These are phyloP conservation scores for Strix uralensis DNA, from an alignment of 2,113 vertebrate species.

Conservation along the genomic window DNA sequence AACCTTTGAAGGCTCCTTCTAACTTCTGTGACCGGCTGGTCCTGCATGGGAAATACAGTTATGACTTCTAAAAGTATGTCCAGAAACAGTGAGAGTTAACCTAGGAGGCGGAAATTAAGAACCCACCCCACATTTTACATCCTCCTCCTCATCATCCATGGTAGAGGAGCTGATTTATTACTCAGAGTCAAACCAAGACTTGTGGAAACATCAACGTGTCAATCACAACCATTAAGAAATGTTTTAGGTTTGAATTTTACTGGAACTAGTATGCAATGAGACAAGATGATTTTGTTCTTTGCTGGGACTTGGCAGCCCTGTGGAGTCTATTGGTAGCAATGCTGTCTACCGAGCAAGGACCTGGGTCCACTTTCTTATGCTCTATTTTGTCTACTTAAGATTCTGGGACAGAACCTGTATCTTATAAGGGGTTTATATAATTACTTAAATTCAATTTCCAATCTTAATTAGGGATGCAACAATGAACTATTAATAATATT, in stretches of 20 bases:
- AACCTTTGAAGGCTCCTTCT: background rate
- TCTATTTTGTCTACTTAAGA: background rate
- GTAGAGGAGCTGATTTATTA: background rate
- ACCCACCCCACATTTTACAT: background rate
- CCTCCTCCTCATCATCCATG: background rate
- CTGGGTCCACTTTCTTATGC: background rate
- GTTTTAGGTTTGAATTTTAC: background rate
- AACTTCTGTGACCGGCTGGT: background rate
- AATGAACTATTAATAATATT: slow-evolving; percentile 11
- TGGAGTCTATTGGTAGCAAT: background rate
- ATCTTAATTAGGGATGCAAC: background rate
- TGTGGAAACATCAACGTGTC: background rate
- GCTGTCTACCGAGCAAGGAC: background rate
- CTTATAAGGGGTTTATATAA: background rate
- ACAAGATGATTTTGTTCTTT: background rate
- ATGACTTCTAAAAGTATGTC: background rate
- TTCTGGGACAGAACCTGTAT: background rate
- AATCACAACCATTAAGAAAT: background rate
- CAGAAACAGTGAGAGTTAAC: background rate
- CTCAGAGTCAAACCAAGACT: background rate
- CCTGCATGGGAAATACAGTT: background rate
- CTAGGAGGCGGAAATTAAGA: background rate
- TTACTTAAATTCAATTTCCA: background rate
- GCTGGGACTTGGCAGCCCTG: background rate
- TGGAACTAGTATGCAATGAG: background rate